Base-by-base conservation (phyloP, 1,140 invertebrate species). In the Physella acuta region DNA sequence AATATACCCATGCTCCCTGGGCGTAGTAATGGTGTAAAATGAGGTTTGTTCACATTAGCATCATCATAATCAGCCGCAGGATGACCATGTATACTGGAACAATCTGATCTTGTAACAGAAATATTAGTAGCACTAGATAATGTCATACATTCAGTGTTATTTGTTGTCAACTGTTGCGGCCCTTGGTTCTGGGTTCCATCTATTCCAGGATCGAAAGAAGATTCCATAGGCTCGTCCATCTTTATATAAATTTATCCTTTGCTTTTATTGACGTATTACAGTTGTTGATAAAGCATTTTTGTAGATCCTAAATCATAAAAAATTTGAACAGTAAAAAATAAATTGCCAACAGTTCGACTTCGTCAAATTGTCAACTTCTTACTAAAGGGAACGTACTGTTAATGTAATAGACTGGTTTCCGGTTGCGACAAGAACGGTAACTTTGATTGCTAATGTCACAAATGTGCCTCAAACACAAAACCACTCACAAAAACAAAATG, bases 1-100 rank as follows among this genome's bases (percentile, higher is more conserved):
- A 44, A 44, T 44, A 55, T 71, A 80, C 79, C 77, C 79, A 80
- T 80, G 59, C 74, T 79, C 34, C 79, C 79, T 52, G 78, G 79
- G 30, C 78, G 72, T 26, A 75, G 55, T 24, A 77, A 52, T 44
- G 75, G 74, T 33, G 71, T 75, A 31, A 49, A 64, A 52, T 30
- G 26, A 44, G 37, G 65, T 8, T 37, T 63, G 16, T 68, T 49
- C n/a, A 56, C 71, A 65, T 69, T 74, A 36, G 53, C 65, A 28
- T 61, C 52, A 11, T 68, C 59, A 49, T 56, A 58, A 58, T 73
- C 72, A 30, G 71, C 72, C 24, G 11, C 51, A 30, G 39, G 39
- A 44, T 44, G 39, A n/a, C n/a, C n/a, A n/a, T n/a, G n/a, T n/a
- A n/a, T n/a, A 44, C 39, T 44, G 8, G 39, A 44, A 44, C 8